phyloP scores from a whole-genome alignment of 2,888 invertebrate species.

The Nineta flava region DNA sequence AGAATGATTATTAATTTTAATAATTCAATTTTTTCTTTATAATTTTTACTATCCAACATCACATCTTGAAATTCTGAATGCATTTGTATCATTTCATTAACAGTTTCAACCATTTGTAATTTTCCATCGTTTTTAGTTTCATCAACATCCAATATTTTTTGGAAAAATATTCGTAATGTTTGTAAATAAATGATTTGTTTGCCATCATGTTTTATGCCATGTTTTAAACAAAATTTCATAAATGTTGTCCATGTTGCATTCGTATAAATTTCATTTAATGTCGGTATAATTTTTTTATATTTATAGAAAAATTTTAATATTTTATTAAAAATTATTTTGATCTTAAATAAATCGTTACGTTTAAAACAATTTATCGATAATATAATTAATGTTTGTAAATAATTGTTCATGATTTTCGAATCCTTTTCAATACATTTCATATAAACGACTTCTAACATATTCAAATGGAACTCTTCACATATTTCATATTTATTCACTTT shows the following conservation, averaged over 20 bases:
- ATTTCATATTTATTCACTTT: constrained; percentile 48
- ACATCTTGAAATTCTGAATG: constrained; percentile 65
- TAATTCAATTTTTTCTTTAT: constrained; percentile 38
- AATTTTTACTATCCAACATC: constrained; percentile 35
- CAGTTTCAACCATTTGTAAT: background rate
- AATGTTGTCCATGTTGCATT: background rate
- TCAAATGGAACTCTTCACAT: constrained; percentile 38
- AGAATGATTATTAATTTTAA: constrained; percentile 47
- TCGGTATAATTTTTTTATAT: background rate
- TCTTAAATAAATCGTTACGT: constrained; percentile 20
- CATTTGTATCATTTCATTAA: constrained; percentile 51
- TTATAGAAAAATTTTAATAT: background rate
- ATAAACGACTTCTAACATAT: constrained; percentile 37
- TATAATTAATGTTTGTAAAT: constrained; percentile 37
- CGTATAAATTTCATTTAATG: background rate
- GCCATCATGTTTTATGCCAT: background rate
- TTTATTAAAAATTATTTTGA: background rate
- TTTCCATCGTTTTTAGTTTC: constrained; percentile 17
- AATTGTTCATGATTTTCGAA: constrained; percentile 30
- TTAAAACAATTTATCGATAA: constrained; percentile 33
- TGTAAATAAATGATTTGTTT: background rate
- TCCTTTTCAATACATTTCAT: constrained; percentile 30
- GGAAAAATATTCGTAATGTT: background rate
- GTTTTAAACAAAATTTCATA: background rate
- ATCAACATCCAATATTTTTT: constrained; percentile 15